phyloP scores from a whole-genome alignment of 1,140 invertebrate species.

The Paralvinella palmiformis region DNA sequence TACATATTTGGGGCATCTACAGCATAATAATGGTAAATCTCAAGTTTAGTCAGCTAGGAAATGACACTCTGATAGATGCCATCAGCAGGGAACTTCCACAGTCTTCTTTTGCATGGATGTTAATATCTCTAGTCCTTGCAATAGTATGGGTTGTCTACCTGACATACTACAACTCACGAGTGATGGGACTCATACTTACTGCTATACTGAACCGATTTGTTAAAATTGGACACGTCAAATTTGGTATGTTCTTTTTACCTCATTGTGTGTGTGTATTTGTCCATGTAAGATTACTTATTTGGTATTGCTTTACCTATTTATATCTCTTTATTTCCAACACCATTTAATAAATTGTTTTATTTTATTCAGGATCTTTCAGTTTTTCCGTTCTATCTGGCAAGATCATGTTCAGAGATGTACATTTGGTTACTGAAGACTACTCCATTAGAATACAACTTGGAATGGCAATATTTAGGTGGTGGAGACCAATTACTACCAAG shows the following conservation, averaged over 20 bases:
- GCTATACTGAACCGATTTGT: conserved; percentile 82
- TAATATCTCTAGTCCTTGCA: conserved; percentile 72
- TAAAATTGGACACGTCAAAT: conserved; percentile 76
- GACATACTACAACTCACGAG: conserved; percentile 89
- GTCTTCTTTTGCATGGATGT: conserved; percentile 56
- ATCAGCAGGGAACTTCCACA: conserved; percentile 34
- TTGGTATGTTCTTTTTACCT: conserved; percentile 59
- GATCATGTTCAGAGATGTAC: conserved; percentile 96
- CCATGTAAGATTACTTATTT: not conserved
- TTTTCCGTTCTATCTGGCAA: conserved; percentile 92
- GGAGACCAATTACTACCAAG: conserved; percentile 87
- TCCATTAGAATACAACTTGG: conserved; percentile 91
- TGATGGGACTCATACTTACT: conserved; percentile 83
- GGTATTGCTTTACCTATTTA: not conserved
- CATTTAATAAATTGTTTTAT: conserved; percentile 15
- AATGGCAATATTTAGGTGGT: conserved; percentile 95
- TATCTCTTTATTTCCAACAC: not conserved
- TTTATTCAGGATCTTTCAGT: conserved; percentile 73
- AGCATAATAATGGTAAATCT: not conserved
- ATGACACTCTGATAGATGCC: conserved; percentile 19
- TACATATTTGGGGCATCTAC: not conserved
- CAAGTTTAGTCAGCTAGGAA: not conserved
- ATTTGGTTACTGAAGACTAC: conserved; percentile 91
- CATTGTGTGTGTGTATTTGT: conserved; percentile 6
- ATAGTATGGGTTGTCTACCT: conserved; percentile 89